Evolutionary conservation across 2,113 vertebrate species (phyloP), one percentile per base, ranked within the genome.

Genomic region (Aegithalos caudatus): DNA sequence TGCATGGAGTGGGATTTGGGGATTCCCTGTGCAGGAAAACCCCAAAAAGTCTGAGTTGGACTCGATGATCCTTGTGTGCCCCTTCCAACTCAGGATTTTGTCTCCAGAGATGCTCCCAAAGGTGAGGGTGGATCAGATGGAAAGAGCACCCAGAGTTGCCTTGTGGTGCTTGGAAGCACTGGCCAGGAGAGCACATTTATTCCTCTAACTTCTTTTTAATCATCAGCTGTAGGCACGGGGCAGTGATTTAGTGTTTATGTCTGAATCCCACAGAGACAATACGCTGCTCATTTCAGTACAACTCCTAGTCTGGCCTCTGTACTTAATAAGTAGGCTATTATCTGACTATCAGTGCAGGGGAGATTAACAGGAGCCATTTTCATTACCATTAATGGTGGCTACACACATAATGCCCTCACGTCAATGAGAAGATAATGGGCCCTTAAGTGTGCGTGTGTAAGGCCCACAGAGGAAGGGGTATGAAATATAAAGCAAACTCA

Each of bases 321-420:
- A 20, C 16, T 94, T 93, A 79, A 69, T 82, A 81, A 95, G 91
- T 38, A 58, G 90, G 83, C 86, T 87, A 40, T 95, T 92, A 86
- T 70, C 91, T 82, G 86, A 16, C 74, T 81, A 64, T 79, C 60
- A 15, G 81, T 3, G 4, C 66, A 24, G 0, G 2, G 51, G 86
- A 89, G 86, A 94, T 94, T 83, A 96, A 81, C 73, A 16, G 65
- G 62, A 94, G 48, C 67, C 40, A 22, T 91, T 97, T 92, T 96
- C 94, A 95, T 97, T 92, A 93, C 44, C 79, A 25, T 81, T 92
- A 95, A 94, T 71, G 53, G 69, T 38, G 67, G 76, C 76, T 96
- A 76, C 85, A 51, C 33, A 29, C 69, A 70, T 81, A 90, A 80
- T 47, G 62, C 65, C 50, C 61, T 78, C 64, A 51, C 69, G 69